Evolutionary conservation across 2,797 vertebrate genomes (phyloP), one percentile per base, ranked within the genome.

Genomic region (Aphelocoma californica): DNA sequence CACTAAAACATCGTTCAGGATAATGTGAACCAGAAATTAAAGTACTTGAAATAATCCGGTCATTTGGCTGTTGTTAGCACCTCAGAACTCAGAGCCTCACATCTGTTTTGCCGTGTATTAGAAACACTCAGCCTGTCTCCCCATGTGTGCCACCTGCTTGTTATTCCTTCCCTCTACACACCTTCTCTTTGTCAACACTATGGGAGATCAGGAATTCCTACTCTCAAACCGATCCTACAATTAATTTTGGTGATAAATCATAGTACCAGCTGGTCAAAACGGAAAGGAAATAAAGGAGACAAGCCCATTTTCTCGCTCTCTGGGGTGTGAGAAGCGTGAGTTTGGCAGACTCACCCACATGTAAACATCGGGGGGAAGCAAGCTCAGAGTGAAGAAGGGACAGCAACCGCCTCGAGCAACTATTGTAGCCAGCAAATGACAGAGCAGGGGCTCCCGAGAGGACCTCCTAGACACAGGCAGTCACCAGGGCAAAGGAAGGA

Each of bases 341-440:
- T 84, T 58, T 77, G 67, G 60, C 88, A 90, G 75, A 69, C 48
- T 72, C 85, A 83, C 66, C 86, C 85, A 61, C 54, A 44, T 0
- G 0, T 29, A 91, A 83, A 81, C 40, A 73, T 0, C 4, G 47
- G 25, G 18, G 18, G 12, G 28, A 95, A 87, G 72, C 28, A 40
- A 69, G 72, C 61, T 65, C 57, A 12, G 45, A 44, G 65, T 0
- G 1, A 81, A 62, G 45, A 77, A 58, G 58, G 75, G n/a, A 81
- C 12, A 66, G 23, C 51, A 83, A 53, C 21, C 0, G 0, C 70
- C 51, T 56, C 61, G 29, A 78, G 57, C 1, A 0, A 47, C 21
- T 17, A 17, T 0, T 34, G 19, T 6, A 56, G 69, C 9, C 81
- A 48, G 40, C 3, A 16, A 94, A 36, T 2, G 19, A 42, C 65